Percentiles rank a stretch among this genome's conserved stretches.
Evolutionary conservation across 1,140 invertebrate genomes (phyloP).

Genomic region (Meloidogyne floridensis): DNA sequence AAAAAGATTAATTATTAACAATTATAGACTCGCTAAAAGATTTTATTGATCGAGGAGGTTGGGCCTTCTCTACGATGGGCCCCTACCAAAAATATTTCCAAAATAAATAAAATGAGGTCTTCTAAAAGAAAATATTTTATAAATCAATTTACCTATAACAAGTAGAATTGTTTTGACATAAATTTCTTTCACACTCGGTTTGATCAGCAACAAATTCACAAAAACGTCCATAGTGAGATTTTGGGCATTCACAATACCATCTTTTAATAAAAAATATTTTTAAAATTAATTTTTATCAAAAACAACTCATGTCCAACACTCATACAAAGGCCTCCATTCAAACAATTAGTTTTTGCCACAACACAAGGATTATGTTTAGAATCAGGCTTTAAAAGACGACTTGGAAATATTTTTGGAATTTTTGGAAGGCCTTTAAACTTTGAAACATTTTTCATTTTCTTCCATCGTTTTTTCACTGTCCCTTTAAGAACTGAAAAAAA

Average conservation of each 20-base stretch:
- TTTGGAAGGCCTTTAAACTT: slow-evolving; percentile 9
- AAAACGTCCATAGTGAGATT: slow-evolving; percentile 40
- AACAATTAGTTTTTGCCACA: slow-evolving; percentile 26
- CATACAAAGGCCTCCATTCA: slow-evolving; percentile 25
- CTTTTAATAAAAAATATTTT: slow-evolving; percentile 25
- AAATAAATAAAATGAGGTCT: too few relatives aligned
- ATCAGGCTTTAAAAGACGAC: neutral
- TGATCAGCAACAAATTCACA: slow-evolving; percentile 47
- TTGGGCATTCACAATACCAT: slow-evolving; percentile 42
- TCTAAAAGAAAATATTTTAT: neutral
- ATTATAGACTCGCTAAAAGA: too few relatives aligned
- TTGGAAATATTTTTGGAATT: slow-evolving; percentile 10
- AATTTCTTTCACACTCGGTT: slow-evolving; percentile 30
- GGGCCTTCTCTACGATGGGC: too few relatives aligned
- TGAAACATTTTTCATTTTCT: neutral
- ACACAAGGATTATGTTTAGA: slow-evolving; percentile 23
- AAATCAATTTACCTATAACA: slow-evolving; percentile 42
- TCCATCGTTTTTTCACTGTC: neutral
- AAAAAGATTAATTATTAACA: too few relatives aligned
- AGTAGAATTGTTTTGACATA: slow-evolving; percentile 42
- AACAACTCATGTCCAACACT: slow-evolving; percentile 11
- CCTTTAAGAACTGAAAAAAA: slow-evolving; percentile 5
- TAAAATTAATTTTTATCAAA: neutral
- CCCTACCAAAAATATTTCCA: too few relatives aligned
- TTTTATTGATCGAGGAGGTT: too few relatives aligned